Evolutionary conservation across 2,888 invertebrate genomes (phyloP).

Genomic region (Nemapogon koenigi): DNA sequence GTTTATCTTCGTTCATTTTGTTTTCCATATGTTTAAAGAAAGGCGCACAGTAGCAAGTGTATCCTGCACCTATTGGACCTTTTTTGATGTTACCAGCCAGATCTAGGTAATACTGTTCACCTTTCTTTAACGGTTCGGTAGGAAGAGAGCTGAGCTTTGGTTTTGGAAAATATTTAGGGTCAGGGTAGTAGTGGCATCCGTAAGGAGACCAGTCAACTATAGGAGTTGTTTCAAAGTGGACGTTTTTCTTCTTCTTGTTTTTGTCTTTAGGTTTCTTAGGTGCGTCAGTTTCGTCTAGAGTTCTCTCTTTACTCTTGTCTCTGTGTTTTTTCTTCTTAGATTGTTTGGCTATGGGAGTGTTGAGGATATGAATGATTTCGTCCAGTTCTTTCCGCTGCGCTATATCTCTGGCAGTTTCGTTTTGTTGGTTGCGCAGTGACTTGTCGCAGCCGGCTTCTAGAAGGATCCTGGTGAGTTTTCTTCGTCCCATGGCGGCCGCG

Average conservation of each 20-base stretch:
- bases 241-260: slow-evolving; percentile 55
- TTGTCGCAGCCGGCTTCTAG: slow-evolving; percentile 83
- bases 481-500: slow-evolving; percentile 90
- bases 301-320: slow-evolving; percentile 60
- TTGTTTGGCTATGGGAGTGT: slow-evolving; percentile 58
- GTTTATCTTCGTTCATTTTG: slow-evolving; percentile 79
- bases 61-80: slow-evolving; percentile 93
- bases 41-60: slow-evolving; percentile 92
- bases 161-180: slow-evolving; percentile 83
- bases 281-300: slow-evolving; percentile 58
- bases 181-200: slow-evolving; percentile 90
- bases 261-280: slow-evolving; percentile 47
- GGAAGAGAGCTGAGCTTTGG: slow-evolving; percentile 87
- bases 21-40: slow-evolving; percentile 89
- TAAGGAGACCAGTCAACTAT: slow-evolving; percentile 84
- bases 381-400: slow-evolving; percentile 84
- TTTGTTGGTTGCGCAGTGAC: slow-evolving; percentile 78
- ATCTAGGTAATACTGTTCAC: slow-evolving; percentile 94
- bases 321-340: slow-evolving; percentile 44
- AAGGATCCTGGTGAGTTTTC: slow-evolving; percentile 89
- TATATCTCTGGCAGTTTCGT: slow-evolving; percentile 89
- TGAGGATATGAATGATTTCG: slow-evolving; percentile 83
- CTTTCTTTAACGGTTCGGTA: slow-evolving; percentile 82
- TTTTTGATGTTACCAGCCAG: slow-evolving; percentile 94
- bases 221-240: slow-evolving; percentile 58